Conservation (phyloP, 2,888 invertebrate genomes). For the Apoda limacodes region DNA sequence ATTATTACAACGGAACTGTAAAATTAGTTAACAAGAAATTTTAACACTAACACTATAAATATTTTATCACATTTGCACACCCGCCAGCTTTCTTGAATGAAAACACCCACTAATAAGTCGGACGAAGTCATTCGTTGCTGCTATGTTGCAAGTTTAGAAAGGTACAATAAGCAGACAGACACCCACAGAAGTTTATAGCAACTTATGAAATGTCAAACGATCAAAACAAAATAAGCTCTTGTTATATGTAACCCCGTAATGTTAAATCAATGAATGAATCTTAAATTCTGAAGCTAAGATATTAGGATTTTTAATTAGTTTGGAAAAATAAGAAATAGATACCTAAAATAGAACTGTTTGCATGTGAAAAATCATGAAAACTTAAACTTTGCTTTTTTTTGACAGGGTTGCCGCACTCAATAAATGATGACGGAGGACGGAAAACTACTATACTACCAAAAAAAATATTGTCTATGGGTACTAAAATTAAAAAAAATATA, state of each 20-base stretch:
- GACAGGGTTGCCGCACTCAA: too few relatives aligned
- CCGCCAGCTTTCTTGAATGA: slow-evolving; percentile 69
- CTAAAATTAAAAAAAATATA: too few relatives aligned
- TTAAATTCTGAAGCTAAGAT: slow-evolving; percentile 21
- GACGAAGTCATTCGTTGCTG: too few relatives aligned
- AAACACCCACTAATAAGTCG: too few relatives aligned
- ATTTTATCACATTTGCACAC: slow-evolving; percentile 59
- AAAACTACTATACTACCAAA: too few relatives aligned
- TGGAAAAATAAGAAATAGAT: slow-evolving; percentile 4
- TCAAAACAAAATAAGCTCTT: slow-evolving; percentile 70
- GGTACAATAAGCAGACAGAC: slow-evolving; percentile 71
- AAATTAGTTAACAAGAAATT: slow-evolving; percentile 32
- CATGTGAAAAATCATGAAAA: too few relatives aligned
- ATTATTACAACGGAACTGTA: slow-evolving; percentile 31
- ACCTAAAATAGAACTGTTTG: too few relatives aligned
- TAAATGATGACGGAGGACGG: too few relatives aligned
- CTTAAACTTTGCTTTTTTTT: too few relatives aligned
- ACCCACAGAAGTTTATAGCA: slow-evolving; percentile 64
- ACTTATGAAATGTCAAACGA: slow-evolving; percentile 46
- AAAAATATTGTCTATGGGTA: too few relatives aligned
- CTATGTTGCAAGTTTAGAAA: slow-evolving; percentile 69
- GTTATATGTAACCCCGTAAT: slow-evolving; percentile 60
- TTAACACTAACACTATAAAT: slow-evolving; percentile 33
- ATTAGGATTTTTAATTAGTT: slow-evolving; percentile 2
- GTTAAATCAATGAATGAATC: slow-evolving; percentile 43